A percentile compares a stretch with the other conserved stretches of the same genome.
phyloP scores from a whole-genome alignment of 1,140 invertebrate genomes.

The Aplysia californica region DNA sequence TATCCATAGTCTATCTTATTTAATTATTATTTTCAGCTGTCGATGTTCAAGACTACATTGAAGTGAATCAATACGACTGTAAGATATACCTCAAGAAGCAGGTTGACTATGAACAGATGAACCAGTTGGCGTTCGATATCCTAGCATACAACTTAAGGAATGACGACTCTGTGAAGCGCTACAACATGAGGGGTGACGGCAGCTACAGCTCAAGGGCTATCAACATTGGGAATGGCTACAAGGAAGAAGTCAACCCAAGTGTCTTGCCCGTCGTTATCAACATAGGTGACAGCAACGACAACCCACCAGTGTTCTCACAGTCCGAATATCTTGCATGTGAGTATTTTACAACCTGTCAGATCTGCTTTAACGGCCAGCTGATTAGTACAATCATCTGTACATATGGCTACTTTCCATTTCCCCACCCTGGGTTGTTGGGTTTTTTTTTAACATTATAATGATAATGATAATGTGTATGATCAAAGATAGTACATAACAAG shows the following conservation, averaged over 20 bases:
- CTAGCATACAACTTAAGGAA: conserved; percentile 52
- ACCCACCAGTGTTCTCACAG: conserved; percentile 48
- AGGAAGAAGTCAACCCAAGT: conserved; percentile 44
- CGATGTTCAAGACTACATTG: conserved; percentile 10
- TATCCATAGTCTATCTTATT: not conserved
- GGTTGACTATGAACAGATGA: conserved; percentile 44
- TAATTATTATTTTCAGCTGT: not conserved
- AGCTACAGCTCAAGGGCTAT: conserved; percentile 53
- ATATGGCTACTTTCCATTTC: not conserved
- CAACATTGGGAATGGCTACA: conserved; percentile 45
- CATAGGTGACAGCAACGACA: conserved; percentile 52
- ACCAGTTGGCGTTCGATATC: conserved; percentile 41
- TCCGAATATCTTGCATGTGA: conserved; percentile 52
- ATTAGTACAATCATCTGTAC: not conserved
- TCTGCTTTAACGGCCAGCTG: too few relatives aligned
- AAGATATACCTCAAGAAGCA: conserved; percentile 26
- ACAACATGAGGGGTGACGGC: too few relatives aligned
- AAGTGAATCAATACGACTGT: conserved; percentile 38
- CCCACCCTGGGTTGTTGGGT: not conserved
- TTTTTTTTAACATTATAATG: not conserved
- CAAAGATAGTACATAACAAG: not conserved
- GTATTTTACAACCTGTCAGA: conserved; percentile 25
- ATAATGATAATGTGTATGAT: too few relatives aligned
- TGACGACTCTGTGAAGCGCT: conserved; percentile 50
- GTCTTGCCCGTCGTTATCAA: conserved; percentile 44